phyloP scores from a whole-genome alignment of 2,113 vertebrate genomes.

The Forbesichthys agassizii region DNA sequence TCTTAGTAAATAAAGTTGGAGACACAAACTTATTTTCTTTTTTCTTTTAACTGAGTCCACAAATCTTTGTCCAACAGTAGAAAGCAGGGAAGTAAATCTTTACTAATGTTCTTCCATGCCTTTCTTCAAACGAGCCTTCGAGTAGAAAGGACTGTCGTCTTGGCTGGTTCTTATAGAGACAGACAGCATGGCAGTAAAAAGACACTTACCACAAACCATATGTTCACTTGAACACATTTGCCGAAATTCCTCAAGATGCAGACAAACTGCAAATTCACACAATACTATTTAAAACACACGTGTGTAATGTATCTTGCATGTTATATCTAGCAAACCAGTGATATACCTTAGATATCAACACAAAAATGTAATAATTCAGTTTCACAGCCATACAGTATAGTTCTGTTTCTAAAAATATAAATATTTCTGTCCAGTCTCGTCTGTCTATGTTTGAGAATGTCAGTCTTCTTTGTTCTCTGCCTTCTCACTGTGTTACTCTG shows the following conservation, averaged over 20 bases:
- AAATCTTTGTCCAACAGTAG: constrained; percentile 62
- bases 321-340: neutral
- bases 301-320: constrained; percentile 1
- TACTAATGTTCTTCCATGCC: constrained; percentile 72
- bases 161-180: constrained; percentile 69
- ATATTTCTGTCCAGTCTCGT: constrained; percentile 5
- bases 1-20: constrained; percentile 59
- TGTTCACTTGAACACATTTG: constrained; percentile 66
- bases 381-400: no score
- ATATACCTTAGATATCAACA: constrained; percentile 6
- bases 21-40: constrained; percentile 43
- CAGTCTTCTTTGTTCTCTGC: constrained; percentile 7
- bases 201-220: constrained; percentile 69
- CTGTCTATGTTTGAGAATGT: constrained; percentile 7
- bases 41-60: constrained; percentile 66
- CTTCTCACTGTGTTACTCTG: constrained; percentile 25
- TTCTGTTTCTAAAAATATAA: no score
- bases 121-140: constrained; percentile 68
- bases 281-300: constrained; percentile 10
- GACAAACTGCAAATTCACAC: neutral
- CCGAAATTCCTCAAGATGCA: constrained; percentile 63
- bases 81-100: constrained; percentile 68
- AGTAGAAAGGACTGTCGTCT: constrained; percentile 67
- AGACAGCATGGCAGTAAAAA: constrained; percentile 68
- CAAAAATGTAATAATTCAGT: constrained; percentile 1